Percentiles rank a stretch among this genome's conserved stretches.
Conservation (phyloP, 1,140 invertebrate genomes). For the Helicoverpa armigera region DNA sequence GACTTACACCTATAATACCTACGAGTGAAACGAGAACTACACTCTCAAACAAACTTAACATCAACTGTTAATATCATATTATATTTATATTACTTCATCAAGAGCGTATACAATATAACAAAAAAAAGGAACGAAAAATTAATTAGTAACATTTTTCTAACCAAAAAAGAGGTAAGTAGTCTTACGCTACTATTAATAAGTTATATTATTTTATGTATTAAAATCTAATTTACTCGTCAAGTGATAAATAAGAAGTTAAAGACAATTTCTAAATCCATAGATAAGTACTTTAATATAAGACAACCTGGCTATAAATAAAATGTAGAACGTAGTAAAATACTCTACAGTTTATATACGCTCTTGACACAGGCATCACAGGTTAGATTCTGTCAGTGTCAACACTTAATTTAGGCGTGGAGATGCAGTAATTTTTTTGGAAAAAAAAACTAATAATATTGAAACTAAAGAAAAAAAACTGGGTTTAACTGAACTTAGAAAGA, state of each 20-base stretch:
- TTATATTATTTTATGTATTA: too few relatives aligned
- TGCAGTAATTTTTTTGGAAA: background rate
- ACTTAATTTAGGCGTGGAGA: background rate
- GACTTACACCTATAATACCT: conserved; percentile 21
- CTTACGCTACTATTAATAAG: background rate
- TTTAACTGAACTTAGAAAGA: too few relatives aligned
- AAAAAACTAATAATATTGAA: too few relatives aligned
- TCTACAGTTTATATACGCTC: conserved; percentile 27
- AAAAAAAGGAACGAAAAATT: background rate
- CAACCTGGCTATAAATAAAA: background rate
- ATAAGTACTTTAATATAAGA: background rate
- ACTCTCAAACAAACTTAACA: conserved; percentile 28
- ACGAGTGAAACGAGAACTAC: conserved; percentile 31
- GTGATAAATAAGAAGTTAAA: too few relatives aligned
- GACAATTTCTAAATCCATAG: too few relatives aligned
- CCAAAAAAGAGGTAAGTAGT: background rate
- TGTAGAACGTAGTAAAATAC: background rate
- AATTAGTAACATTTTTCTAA: background rate
- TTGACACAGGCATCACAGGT: background rate
- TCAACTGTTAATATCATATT: conserved; percentile 16
- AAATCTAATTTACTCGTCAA: too few relatives aligned
- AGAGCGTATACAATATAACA: conserved; percentile 19
- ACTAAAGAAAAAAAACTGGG: too few relatives aligned
- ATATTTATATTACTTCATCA: conserved; percentile 4
- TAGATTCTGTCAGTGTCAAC: conserved; percentile 26